These are phyloP conservation scores for Cinara cedri DNA, from an alignment of 2,888 invertebrate species.

Conservation along the genomic window DNA sequence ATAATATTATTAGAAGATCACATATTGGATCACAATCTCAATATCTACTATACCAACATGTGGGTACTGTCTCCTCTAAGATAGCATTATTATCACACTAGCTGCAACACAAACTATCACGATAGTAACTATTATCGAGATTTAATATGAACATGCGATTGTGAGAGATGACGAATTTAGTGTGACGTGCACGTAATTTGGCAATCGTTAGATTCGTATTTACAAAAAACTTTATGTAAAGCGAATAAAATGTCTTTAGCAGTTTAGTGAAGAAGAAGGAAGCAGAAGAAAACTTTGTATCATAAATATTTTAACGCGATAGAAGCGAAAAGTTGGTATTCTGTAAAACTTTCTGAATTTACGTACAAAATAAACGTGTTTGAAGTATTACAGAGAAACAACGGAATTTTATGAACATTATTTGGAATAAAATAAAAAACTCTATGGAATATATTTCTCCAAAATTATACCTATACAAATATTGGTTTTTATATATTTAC, in stretches of 20 bases:
- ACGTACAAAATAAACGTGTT: not conserved
- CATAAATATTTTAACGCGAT: constrained; percentile 36
- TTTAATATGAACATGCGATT: too few relatives aligned
- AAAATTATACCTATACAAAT: not conserved
- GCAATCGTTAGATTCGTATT: not conserved
- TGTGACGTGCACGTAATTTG: not conserved
- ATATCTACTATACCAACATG: too few relatives aligned
- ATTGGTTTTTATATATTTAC: not conserved
- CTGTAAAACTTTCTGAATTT: not conserved
- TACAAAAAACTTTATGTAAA: constrained; percentile 23
- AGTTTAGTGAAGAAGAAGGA: not conserved
- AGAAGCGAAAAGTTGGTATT: not conserved
- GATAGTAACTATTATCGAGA: too few relatives aligned
- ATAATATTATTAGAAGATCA: too few relatives aligned
- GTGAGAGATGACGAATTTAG: too few relatives aligned
- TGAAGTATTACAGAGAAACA: not conserved
- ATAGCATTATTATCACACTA: too few relatives aligned
- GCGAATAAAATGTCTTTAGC: constrained; percentile 40
- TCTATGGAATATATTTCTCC: not conserved
- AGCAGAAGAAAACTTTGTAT: constrained; percentile 14
- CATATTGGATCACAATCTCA: too few relatives aligned
- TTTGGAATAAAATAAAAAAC: constrained; percentile 9
- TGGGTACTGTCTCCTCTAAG: too few relatives aligned
- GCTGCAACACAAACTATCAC: too few relatives aligned
- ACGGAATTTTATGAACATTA: constrained; percentile 9